A percentile compares a stretch with the other conserved stretches of the same genome.
phyloP scores from a whole-genome alignment of 2,113 vertebrate species.

The Lynx canadensis region DNA sequence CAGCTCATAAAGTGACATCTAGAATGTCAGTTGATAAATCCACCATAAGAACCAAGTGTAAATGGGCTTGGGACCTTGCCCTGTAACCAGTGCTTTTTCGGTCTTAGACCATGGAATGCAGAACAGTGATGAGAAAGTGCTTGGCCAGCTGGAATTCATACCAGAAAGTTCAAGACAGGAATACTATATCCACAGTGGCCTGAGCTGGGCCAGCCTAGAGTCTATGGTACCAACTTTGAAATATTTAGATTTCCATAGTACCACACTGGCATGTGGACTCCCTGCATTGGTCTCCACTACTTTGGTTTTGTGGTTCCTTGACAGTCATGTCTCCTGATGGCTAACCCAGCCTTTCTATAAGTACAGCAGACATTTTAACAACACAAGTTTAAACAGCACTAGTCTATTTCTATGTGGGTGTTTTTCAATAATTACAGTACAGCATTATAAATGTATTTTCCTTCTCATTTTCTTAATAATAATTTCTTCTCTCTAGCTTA shows the following conservation, averaged over 20 bases:
- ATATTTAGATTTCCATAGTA: not conserved
- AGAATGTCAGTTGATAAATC: not conserved
- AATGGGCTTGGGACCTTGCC: too few relatives aligned
- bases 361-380: not conserved
- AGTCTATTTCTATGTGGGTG: not conserved
- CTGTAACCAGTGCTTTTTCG: not conserved
- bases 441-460: not conserved
- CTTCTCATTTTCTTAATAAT: not conserved
- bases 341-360: not conserved
- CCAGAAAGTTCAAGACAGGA: not conserved
- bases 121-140: not conserved
- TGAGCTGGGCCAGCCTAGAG: not conserved
- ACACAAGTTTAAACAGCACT: not conserved
- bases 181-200: fast-evolving
- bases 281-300: not conserved
- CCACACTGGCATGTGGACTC: not conserved
- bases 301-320: not conserved
- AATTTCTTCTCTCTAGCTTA: not conserved
- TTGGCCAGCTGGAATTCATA: too few relatives aligned
- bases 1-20: not conserved
- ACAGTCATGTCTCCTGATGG: not conserved
- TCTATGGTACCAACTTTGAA: not conserved
- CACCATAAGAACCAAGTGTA: not conserved
- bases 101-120: too few relatives aligned
- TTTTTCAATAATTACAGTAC: not conserved